Evolutionary conservation across 2,888 invertebrate species (phyloP), one percentile per base, ranked within the genome.

Genomic region (Conops quadrifasciatus): DNA sequence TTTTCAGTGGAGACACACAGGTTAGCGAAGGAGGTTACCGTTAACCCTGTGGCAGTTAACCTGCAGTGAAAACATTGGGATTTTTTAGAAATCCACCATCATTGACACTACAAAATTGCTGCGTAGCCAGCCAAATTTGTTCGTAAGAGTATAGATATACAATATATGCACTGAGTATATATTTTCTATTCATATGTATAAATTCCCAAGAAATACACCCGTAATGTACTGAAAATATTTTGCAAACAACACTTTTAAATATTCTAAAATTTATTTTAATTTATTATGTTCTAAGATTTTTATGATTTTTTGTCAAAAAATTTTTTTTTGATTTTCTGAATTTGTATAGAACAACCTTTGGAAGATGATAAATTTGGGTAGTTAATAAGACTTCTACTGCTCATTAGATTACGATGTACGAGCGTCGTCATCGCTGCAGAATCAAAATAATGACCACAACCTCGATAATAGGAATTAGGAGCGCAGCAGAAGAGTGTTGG

Each of bases 401-500:
- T 26, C 28, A 24, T 24, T 58, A 26, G 19, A 43, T 43, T 45
- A 15, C n/a, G 28, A 28, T 19, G 36, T 26, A 19, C 4, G 15
- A 36, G 30, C 28, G 76, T 78, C 77, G 81, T 81, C 81, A 82
- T 82, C 81, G 81, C 65, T 77, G 78, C 75, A 77, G 77, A 47
- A 81, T 77, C 66, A 81, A 76, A 78, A 80, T 77, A 75, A 81
- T 77, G 78, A 81, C 79, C 79, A 83, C 81, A 81, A 84, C 79
- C 80, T 80, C 79, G 76, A 82, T 78, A 74, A 80, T 71, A 71
- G 82, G 80, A 72, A 77, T 70, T 53, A 73, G 56, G 71, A 71
- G 78, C 68, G 79, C 78, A 71, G 79, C 81, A 71, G 80, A 79
- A 65, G 86, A 84, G 78, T 86, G 86, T 75, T 86, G 86, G 84